Evolutionary conservation across 1,140 invertebrate species (phyloP).

Genomic region (Drosophila ercepeae): DNA sequence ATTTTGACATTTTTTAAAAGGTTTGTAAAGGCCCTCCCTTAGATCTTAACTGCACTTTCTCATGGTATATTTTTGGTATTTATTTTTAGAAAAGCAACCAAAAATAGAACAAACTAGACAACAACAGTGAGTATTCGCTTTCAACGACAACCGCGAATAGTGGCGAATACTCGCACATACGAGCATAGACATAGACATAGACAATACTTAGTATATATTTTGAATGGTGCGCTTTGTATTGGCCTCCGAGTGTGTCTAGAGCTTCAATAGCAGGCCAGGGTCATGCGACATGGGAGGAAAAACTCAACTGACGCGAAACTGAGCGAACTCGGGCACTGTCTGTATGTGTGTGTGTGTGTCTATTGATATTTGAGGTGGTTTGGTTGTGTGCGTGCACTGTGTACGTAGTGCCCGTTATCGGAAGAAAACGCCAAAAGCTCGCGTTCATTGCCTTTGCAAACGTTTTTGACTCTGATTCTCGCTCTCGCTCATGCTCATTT

Average conservation of each 20-base stretch:
- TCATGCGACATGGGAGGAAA: conserved; percentile 83
- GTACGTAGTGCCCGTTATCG: conserved; percentile 76
- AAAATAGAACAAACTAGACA: neutral
- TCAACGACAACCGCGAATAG: conserved; percentile 21
- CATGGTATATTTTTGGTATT: too few relatives aligned
- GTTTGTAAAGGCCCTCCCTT: too few relatives aligned
- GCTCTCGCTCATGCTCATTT: conserved; percentile 9
- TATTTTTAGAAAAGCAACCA: too few relatives aligned
- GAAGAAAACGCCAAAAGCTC: conserved; percentile 83
- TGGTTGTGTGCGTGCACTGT: conserved; percentile 19
- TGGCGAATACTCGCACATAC: neutral
- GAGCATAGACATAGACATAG: conserved; percentile 33
- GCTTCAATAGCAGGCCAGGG: conserved; percentile 83
- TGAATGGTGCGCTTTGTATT: conserved; percentile 82
- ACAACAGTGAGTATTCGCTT: conserved; percentile 6
- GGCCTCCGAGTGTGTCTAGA: conserved; percentile 77
- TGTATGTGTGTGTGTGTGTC: conserved; percentile 11
- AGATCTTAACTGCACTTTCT: too few relatives aligned
- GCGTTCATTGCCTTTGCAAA: conserved; percentile 80
- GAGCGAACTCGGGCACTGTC: conserved; percentile 40
- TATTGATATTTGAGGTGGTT: conserved; percentile 4
- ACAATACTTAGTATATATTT: conserved; percentile 72
- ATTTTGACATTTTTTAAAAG: too few relatives aligned
- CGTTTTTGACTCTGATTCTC: conserved; percentile 40
- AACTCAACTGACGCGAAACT: conserved; percentile 66